Conservation (phyloP, 2,888 invertebrate genomes). For the Eupithecia subfuscata region DNA sequence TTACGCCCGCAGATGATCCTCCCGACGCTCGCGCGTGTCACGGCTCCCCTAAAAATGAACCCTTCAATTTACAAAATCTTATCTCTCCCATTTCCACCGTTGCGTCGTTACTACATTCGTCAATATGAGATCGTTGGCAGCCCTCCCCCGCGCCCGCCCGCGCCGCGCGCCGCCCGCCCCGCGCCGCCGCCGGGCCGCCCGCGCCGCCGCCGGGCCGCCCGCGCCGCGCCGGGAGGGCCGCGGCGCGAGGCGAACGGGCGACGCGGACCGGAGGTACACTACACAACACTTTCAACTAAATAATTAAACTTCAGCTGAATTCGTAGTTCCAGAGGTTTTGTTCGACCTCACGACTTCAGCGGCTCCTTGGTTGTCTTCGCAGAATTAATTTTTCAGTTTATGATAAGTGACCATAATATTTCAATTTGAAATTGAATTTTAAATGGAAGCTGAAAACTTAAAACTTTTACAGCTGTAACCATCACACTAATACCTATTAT, state of each 20-base stretch:
- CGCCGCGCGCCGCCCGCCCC: too few relatives aligned
- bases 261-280: too few relatives aligned
- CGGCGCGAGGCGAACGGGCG: conserved; percentile 19
- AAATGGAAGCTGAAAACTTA: neutral
- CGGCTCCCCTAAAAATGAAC: conserved; percentile 11
- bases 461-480: neutral
- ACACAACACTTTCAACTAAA: neutral
- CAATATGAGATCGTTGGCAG: conserved; percentile 24
- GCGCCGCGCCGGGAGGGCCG: neutral
- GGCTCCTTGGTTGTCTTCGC: neutral
- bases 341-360: neutral
- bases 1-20: neutral
- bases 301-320: neutral
- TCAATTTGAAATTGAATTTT: neutral
- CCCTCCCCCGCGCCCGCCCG: neutral
- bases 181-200: too few relatives aligned
- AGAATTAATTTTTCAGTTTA: neutral
- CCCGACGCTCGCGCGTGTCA: neutral
- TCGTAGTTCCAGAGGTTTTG: neutral
- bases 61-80: conserved; percentile 19
- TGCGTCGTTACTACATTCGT: conserved; percentile 30
- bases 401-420: neutral
- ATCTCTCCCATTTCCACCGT: conserved; percentile 16
- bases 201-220: neutral
- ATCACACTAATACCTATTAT: too few relatives aligned